These are phyloP conservation scores for Episyrphus balteatus DNA, from an alignment of 1,140 invertebrate species.

Conservation along the genomic window DNA sequence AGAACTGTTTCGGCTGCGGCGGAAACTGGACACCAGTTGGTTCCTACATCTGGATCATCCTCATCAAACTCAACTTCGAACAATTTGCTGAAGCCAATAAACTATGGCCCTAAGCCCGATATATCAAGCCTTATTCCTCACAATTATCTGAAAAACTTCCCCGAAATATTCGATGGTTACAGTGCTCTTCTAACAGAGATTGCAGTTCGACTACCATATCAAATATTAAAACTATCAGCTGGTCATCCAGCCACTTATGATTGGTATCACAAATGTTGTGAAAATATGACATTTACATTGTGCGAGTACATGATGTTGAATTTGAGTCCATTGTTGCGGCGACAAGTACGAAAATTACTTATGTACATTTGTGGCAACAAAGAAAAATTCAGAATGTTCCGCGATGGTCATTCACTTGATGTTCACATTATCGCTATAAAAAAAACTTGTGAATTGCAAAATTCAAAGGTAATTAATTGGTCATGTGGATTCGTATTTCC, in stretches of 20 bases:
- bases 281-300: constrained; percentile 69
- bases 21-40: background rate
- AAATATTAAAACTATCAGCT: constrained; percentile 67
- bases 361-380: constrained; percentile 91
- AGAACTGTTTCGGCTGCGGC: constrained; percentile 25
- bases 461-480: constrained; percentile 40
- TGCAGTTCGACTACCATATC: constrained; percentile 85
- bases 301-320: constrained; percentile 96
- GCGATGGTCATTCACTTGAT: constrained; percentile 83
- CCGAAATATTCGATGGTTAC: constrained; percentile 90
- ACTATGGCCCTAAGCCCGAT: constrained; percentile 70
- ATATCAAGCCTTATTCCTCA: constrained; percentile 93
- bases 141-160: constrained; percentile 84
- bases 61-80: constrained; percentile 25
- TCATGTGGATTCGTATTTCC: too few species aligned
- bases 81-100: constrained; percentile 67
- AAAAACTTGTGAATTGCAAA: constrained; percentile 33
- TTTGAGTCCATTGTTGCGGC: constrained; percentile 61
- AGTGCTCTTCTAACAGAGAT: constrained; percentile 90
- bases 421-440: constrained; percentile 63
- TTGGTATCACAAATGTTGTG: constrained; percentile 76
- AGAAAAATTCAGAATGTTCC: constrained; percentile 85
- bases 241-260: constrained; percentile 41
- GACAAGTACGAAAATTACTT: constrained; percentile 80
- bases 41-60: constrained; percentile 9